Evolutionary conservation across 2,888 invertebrate genomes (phyloP), one percentile per base, ranked within the genome.

Genomic region (Anthoptus insignis): DNA sequence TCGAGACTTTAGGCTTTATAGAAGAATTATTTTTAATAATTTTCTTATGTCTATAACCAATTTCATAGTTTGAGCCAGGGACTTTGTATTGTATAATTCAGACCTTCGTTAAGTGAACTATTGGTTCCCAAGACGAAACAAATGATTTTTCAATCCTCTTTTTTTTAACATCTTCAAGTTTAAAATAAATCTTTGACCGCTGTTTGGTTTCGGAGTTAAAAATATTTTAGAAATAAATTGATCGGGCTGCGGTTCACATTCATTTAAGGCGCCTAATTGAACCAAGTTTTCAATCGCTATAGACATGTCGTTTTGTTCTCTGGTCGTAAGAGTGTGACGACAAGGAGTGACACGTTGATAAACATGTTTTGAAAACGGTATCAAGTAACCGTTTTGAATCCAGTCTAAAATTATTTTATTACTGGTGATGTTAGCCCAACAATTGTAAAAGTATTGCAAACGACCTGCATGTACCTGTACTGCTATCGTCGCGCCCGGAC

Each of bases 401-500:
- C 37, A 37, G n/a, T 37, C n/a, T n/a, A 37, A 37, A n/a, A 37
- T 37, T 37, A n/a, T n/a, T 37, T 13, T 37, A 37, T 37, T 37
- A n/a, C n/a, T 37, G 37, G 37, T n/a, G 6, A 37, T 37, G n/a
- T n/a, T 37, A 1, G n/a, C 9, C 37, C 37, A 37, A 9, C 37
- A 37, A n/a, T n/a, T 37, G 6, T 37, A 37, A 37, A 37, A 37
- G n/a, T 37, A 37, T n/a, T 37, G 37, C 6, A 37, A 37, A n/a
- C 37, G 37, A 37, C n/a, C 37, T 37, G 37, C 37, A n/a, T 37
- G 37, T 37, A 37, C 37, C 37, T 37, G 37, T 37, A 37, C 13
- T n/a, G 37, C 37, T 37, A 37, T 13, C 37, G 37, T 37, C 37
- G 37, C 3, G 37, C 6, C 2, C n/a, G n/a, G 37, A 37, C 37